Evolutionary conservation across 2,888 invertebrate genomes (phyloP).

Genomic region (Frankliniella intonsa): DNA sequence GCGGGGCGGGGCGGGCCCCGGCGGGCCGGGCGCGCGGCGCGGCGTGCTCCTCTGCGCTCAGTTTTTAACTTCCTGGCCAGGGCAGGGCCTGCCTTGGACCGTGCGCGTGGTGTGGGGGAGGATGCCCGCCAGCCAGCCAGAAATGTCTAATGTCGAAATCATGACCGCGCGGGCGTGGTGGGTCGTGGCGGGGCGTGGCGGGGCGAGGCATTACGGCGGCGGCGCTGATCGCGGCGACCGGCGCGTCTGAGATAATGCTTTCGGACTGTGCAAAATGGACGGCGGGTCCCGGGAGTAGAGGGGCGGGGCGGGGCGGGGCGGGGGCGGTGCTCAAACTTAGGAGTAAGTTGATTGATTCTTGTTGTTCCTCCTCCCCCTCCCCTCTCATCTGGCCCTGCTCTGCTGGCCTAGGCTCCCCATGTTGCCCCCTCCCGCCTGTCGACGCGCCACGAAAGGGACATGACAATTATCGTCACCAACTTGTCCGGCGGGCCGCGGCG

Average conservation of each 20-base stretch:
- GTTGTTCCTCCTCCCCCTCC: not conserved
- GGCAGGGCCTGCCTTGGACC: too few species aligned
- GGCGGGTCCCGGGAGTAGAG: not conserved
- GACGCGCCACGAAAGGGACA: slow-evolving; percentile 1
- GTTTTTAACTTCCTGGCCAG: too few species aligned
- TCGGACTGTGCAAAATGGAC: not conserved
- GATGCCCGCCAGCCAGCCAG: too few species aligned
- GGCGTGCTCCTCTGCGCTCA: too few species aligned
- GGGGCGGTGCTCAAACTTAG: not conserved
- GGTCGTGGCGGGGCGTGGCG: too few species aligned
- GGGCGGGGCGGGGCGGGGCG: not conserved
- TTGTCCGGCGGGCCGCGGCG: not conserved
- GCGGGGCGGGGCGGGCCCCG: too few species aligned
- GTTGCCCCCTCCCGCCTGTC: too few species aligned
- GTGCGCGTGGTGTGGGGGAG: too few species aligned
- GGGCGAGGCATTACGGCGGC: not conserved
- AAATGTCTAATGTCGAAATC: too few species aligned
- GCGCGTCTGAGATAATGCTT: not conserved
- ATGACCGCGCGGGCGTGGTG: too few species aligned
- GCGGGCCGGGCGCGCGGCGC: too few species aligned
- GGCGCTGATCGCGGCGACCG: not conserved
- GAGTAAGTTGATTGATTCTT: slow-evolving; percentile 17
- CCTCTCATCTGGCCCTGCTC: not conserved
- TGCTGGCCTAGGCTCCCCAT: too few species aligned
- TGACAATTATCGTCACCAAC: slow-evolving; percentile 17